Evolutionary conservation across 2,113 vertebrate species (phyloP).

Genomic region (Mesitornis unicolor): DNA sequence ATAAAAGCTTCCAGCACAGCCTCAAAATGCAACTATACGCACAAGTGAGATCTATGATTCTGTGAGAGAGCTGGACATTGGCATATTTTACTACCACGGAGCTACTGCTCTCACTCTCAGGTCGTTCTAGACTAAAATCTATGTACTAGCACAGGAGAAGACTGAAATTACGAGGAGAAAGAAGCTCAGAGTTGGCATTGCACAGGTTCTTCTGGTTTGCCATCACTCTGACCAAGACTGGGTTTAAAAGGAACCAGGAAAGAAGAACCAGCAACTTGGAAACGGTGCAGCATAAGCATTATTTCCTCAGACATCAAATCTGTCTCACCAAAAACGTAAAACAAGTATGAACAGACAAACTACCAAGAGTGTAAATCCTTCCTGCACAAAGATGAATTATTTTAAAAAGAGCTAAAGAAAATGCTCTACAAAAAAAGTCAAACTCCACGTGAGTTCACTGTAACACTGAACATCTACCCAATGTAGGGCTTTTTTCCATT

Average conservation of each 20-base stretch:
- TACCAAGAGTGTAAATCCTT: background rate
- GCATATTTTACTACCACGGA: background rate
- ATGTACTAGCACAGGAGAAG: background rate
- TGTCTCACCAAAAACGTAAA: background rate
- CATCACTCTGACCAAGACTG: background rate
- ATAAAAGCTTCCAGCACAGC: background rate
- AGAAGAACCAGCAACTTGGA: background rate
- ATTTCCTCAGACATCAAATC: background rate
- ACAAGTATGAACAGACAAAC: background rate
- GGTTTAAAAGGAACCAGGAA: background rate
- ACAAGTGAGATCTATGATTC: background rate
- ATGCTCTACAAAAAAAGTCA: background rate
- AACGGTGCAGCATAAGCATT: background rate
- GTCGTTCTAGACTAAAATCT: background rate
- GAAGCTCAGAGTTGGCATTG: background rate
- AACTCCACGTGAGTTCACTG: background rate
- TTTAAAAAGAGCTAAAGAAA: background rate
- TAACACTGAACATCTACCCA: background rate
- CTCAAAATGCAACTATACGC: background rate
- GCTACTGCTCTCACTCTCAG: background rate
- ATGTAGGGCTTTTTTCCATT: background rate
- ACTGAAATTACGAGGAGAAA: background rate
- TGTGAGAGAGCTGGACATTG: background rate
- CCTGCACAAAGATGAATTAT: background rate
- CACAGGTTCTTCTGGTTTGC: background rate